A percentile compares a stretch with the other conserved stretches of the same genome.
phyloP scores from a whole-genome alignment of 1,140 invertebrate genomes.

The Meloidogyne chitwoodi region DNA sequence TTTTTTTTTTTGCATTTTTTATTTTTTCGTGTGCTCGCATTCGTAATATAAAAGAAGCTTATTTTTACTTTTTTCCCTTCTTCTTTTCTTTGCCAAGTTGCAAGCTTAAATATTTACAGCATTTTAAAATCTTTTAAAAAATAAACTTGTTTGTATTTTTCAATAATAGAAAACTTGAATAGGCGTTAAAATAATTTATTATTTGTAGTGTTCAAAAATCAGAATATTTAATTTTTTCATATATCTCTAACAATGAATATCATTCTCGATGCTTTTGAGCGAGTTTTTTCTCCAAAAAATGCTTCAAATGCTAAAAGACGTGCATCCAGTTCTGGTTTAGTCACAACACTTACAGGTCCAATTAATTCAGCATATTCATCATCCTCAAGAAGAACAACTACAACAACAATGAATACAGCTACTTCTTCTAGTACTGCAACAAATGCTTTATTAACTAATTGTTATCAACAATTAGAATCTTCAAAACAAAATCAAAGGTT shows the following conservation, averaged over 20 bases:
- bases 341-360: not conserved
- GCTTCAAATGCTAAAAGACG: not conserved
- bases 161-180: not conserved
- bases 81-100: not conserved
- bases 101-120: not conserved
- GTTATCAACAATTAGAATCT: not conserved
- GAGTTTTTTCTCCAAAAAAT: not conserved
- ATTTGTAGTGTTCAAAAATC: no score
- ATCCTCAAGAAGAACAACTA: not conserved
- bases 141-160: no score
- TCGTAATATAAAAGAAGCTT: no score
- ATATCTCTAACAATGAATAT: not conserved
- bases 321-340: not conserved
- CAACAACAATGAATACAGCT: not conserved
- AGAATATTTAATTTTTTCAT: no score
- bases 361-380: not conserved
- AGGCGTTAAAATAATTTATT: not conserved
- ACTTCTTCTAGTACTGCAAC: not conserved
- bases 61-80: not conserved
- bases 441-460: no score
- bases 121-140: not conserved
- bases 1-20: not conserved
- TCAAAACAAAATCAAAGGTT: not conserved
- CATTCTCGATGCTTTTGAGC: not conserved
- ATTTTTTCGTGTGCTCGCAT: not conserved